Evolutionary conservation across 30 jellyfish, hydroid and myxozoan genomes (phyloP), one percentile per base, ranked within the genome.

Genomic region (Calvadosia cruxmelitensis): DNA sequence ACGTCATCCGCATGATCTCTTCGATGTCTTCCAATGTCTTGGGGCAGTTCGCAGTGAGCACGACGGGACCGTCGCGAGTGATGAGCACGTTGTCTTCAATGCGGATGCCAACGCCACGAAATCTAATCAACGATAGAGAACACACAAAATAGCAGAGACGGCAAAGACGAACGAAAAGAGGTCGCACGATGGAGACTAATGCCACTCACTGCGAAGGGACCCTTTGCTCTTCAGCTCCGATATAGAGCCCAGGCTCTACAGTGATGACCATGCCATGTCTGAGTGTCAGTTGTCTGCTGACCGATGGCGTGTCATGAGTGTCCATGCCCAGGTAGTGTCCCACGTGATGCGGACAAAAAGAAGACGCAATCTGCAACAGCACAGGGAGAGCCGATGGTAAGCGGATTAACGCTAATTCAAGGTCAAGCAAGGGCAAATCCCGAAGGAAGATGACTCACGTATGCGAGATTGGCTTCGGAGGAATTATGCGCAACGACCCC

Each of bases 281-380:
- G 26, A 89, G 83, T 27, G 95, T 91, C 20, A 89, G 61, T 29
- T 94, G 93, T 20, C 95, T 84, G 50, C 76, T 92, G 25, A 81
- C 68, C 2, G 80, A 72, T 2, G 93, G 94, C 3, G 95, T 81
- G 77, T 89, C 98, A 34, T 89, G 98, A n/a, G 95, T 89, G 50
- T 89, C 98, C 98, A 89, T 89, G 32, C 98, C 98, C 12, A 89
- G 82, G 67, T 89, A 89, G 42, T 89, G 98, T 10, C 98, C 98
- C 27, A 89, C 68, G 63, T 89, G 98, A 62, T 89, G 98, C 10
- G 98, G 98, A 63, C 98, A 89, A 50, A 31, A 89, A 25, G 70
- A 80, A 27, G 82, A 33, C 13, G 83, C 91, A 3, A 72, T 72
- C 94, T 86, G 31, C 0, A 42, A n/a, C n/a, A n/a, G n/a, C n/a